Evolutionary conservation across 2,113 vertebrate species (phyloP).

Genomic region (Anas platyrhynchos): DNA sequence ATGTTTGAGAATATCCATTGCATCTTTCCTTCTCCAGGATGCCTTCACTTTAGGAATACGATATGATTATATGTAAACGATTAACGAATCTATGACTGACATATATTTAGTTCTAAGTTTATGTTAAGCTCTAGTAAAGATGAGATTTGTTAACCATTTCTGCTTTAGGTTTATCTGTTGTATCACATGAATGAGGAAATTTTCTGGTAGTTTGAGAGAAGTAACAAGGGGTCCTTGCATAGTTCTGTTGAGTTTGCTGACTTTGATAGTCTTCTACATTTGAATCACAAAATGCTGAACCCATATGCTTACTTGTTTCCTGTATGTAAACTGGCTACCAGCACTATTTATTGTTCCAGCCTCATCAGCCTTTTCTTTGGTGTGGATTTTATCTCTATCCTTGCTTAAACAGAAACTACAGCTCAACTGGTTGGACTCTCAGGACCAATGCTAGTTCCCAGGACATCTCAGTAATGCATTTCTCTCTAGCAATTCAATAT

Average conservation of each 20-base stretch:
- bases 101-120: too few species aligned
- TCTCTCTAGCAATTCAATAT: neutral
- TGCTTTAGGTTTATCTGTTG: neutral
- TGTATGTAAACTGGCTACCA: neutral
- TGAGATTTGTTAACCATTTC: neutral
- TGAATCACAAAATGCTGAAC: neutral
- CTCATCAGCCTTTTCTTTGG: neutral
- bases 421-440: neutral
- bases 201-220: neutral
- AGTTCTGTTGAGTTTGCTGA: neutral
- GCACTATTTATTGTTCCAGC: neutral
- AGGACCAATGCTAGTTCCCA: neutral
- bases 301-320: neutral
- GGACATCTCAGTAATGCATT: neutral
- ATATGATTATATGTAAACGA: neutral
- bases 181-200: neutral
- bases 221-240: neutral
- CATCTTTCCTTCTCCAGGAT: neutral
- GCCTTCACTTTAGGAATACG: neutral
- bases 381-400: neutral
- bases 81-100: neutral
- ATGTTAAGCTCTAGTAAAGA: neutral
- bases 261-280: neutral
- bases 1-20: neutral
- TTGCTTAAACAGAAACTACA: neutral